Percentiles rank a stretch among this genome's conserved stretches.
These are phyloP conservation scores for Periphyllus acericola DNA, from an alignment of 2,888 invertebrate genomes.

Conservation along the genomic window DNA sequence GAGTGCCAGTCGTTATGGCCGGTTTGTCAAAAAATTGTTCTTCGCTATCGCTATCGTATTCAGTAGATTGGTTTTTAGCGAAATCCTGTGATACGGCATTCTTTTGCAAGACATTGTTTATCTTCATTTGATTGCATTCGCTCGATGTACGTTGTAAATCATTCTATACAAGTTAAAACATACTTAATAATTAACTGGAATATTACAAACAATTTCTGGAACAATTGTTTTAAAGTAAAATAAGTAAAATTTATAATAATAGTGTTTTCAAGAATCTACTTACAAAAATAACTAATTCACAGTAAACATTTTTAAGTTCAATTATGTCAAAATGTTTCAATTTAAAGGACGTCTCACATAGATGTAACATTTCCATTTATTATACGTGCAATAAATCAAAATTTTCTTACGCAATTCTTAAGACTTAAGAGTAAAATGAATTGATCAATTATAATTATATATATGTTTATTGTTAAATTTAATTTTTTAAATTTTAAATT, in stretches of 20 bases:
- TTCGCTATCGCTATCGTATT: neutral
- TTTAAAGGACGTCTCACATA: neutral
- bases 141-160: neutral
- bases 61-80: neutral
- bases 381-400: neutral
- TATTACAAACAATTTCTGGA: neutral
- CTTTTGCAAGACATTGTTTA: neutral
- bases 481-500: too few relatives aligned
- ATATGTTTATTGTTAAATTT: too few relatives aligned
- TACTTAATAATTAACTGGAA: neutral
- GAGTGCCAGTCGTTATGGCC: neutral
- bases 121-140: neutral
- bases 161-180: neutral
- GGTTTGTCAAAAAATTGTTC: conserved; percentile 38
- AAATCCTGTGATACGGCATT: neutral
- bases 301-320: neutral
- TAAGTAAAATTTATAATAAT: too few relatives aligned
- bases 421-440: too few relatives aligned
- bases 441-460: too few relatives aligned
- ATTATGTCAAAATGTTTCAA: neutral
- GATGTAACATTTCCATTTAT: neutral
- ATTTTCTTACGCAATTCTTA: too few relatives aligned
- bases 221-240: neutral
- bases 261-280: neutral
- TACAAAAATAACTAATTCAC: neutral